Evolutionary conservation across 2,888 invertebrate genomes (phyloP), one percentile per base, ranked within the genome.

Genomic region (Orthosia gracilis): DNA sequence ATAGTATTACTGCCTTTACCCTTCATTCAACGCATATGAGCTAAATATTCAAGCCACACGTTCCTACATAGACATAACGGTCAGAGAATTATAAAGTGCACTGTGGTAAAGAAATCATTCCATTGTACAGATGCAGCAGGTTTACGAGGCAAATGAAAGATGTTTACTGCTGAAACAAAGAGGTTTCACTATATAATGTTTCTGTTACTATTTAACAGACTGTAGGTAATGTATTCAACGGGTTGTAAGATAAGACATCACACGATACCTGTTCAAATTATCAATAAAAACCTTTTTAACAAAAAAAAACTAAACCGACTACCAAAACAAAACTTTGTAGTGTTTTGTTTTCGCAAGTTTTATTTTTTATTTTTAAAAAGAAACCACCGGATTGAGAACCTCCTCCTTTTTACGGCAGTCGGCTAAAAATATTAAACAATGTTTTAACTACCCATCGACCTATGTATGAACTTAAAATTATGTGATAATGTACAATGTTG

Each of bases 31-130:
- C 45, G 49, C 47, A 49, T 55, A 45, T 58, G 45, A 62, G 31
- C n/a, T 57, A 52, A n/a, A 31, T 67, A 7, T 55, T 58, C 21
- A 4, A 62, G 4, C 31, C 9, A 70, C 21, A 55, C 7, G 31
- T 59, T 21, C 26, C 23, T 15, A 49, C 13, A 45, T 40, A 47
- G 15, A n/a, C 45, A 5, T 31, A 40, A 31, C 21, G 18, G 0
- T 77, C 49, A 59, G n/a, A 65, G 55, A 67, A 47, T 59, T 59
- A 61, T 78, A 78, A 78, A 61, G 5, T 52, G n/a, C 26, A 31
- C 7, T 57, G 64, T 40, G 50, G 65, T 66, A 64, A 65, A 69
- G 23, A 58, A 40, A 21, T 65, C 61, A 62, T 66, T 55, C 40
- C 18, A 45, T 49, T 49, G 52, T 69, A 73, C 49, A 63, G 57